Evolutionary conservation across 1,140 invertebrate species (phyloP), one percentile per base, ranked within the genome.

Genomic region (Papilio xuthus): DNA sequence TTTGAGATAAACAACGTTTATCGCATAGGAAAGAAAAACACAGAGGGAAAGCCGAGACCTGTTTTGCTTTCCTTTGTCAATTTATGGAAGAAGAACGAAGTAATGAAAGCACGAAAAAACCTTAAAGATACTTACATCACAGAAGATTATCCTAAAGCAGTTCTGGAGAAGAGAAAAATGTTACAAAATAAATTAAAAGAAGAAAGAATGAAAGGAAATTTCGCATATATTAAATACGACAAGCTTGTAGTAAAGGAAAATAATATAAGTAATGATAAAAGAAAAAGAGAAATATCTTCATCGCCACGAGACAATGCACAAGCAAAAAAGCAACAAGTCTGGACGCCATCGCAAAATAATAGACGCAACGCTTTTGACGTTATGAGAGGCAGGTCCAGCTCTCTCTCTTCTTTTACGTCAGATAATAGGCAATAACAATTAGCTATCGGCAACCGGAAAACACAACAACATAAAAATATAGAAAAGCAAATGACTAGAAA

Each of bases 211-310:
- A 82, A 84, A 41, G 80, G 83, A 4, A 80, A 82, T 60, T 79
- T 81, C 56, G 81, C 83, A 53, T 84, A 80, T 77, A 20, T 84
- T 28, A 84, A 82, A 32, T 81, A 86, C 37, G 83, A 86, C n/a
- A 86, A 86, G 80, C 32, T 86, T 70, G 72, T 84, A 77, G 71
- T 86, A 15, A 84, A 86, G 78, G 77, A 82, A 78, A 76, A 72
- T 23, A 84, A 76, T 56, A 74, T 8, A 32, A 82, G 2, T 41
- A 70, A 81, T 80, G 81, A 85, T 10, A 84, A 82, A 79, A 83
- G 82, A 63, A 86, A 87, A 83, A 81, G 80, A 63, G 82, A 85
- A 82, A 6, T 12, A 77, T 81, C 85, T 8, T 47, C 71, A 20
- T 86, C 82, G 73, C 83, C 82, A 15, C 47, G 15, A 50, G 47